These are phyloP conservation scores for Dryoscopus gambensis DNA, from an alignment of 2,113 vertebrate genomes.

Conservation along the genomic window DNA sequence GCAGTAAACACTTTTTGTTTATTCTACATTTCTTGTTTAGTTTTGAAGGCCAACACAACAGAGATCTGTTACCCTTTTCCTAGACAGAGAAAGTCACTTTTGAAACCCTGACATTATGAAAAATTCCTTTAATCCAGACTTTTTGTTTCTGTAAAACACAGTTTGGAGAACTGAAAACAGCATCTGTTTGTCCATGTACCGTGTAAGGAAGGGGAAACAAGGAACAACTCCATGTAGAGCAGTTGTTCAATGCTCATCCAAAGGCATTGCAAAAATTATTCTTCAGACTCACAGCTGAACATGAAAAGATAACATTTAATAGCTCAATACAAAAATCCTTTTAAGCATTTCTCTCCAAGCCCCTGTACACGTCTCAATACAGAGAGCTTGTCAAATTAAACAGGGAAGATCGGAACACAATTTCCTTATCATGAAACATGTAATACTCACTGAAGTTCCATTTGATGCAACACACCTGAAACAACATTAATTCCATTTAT, in stretches of 20 bases:
- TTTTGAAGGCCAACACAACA: background rate
- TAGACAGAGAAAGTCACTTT: background rate
- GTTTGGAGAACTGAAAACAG: background rate
- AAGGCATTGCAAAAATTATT: background rate
- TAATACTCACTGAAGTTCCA: background rate
- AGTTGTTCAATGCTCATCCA: background rate
- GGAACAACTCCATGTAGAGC: background rate
- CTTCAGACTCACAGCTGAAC: background rate
- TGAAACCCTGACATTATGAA: background rate
- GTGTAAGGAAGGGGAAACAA: background rate
- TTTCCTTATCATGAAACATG: background rate
- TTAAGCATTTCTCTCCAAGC: background rate
- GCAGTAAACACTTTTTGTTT: background rate
- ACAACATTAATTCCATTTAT: background rate
- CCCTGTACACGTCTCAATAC: background rate
- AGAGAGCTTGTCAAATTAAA: background rate
- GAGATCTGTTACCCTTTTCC: background rate
- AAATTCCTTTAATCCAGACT: background rate
- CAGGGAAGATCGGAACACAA: background rate
- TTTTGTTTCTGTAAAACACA: background rate
- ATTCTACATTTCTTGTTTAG: background rate
- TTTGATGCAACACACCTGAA: background rate
- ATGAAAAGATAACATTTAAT: background rate
- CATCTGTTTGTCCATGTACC: accelerated
- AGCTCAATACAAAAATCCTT: background rate